phyloP scores from a whole-genome alignment of 2,888 invertebrate species.

The Aproaerema taeniolella region DNA sequence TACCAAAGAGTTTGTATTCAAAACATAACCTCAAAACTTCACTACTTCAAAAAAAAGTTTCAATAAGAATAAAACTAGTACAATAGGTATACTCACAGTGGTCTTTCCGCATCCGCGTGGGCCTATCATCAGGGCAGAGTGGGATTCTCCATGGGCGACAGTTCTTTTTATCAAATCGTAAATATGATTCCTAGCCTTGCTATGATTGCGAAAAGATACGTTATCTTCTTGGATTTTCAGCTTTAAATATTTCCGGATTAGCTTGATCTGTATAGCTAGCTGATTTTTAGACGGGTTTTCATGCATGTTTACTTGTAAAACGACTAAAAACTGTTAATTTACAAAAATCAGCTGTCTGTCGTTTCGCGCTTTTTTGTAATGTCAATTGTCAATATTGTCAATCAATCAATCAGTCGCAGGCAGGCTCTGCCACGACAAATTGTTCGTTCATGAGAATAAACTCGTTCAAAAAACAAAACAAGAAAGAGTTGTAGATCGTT shows the following conservation, averaged over 20 bases:
- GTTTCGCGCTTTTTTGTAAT: constrained; percentile 9
- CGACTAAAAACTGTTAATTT: neutral
- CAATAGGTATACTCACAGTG: constrained; percentile 80
- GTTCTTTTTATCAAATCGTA: constrained; percentile 85
- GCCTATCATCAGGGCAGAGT: constrained; percentile 91
- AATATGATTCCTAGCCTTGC: constrained; percentile 79
- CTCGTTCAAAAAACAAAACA: no score
- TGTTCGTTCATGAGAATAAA: no score
- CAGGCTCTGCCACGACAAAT: no score
- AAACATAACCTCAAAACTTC: no score
- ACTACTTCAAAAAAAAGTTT: neutral
- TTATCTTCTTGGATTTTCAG: constrained; percentile 62
- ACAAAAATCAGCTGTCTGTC: constrained; percentile 8
- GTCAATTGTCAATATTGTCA: neutral
- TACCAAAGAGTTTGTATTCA: no score
- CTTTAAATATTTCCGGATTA: constrained; percentile 62
- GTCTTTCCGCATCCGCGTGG: constrained; percentile 93
- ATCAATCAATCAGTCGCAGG: no score
- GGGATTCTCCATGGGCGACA: constrained; percentile 89
- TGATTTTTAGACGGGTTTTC: constrained; percentile 24
- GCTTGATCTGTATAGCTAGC: constrained; percentile 42
- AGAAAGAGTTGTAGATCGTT: no score
- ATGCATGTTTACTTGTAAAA: constrained; percentile 30
- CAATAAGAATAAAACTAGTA: no score
- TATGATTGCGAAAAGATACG: constrained; percentile 75